phyloP scores from a whole-genome alignment of 2,797 vertebrate species.

The Eulemur rubriventer region DNA sequence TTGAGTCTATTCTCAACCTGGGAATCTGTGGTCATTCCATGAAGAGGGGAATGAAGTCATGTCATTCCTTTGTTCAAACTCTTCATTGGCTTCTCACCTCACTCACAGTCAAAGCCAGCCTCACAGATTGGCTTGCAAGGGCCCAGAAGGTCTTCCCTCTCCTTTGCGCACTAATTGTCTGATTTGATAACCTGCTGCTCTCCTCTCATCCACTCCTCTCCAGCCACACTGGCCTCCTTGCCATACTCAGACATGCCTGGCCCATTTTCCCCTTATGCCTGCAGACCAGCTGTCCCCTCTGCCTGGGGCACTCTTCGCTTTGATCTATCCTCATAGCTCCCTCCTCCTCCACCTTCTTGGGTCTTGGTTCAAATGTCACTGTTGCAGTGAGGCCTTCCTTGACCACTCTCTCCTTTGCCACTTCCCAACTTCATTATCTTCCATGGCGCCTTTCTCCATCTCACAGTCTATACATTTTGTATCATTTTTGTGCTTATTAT shows the following conservation, averaged over 20 bases:
- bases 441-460: not conserved
- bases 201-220: not conserved
- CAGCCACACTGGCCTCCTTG: not conserved
- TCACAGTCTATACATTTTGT: not conserved
- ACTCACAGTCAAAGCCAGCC: not conserved
- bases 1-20: not conserved
- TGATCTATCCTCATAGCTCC: not conserved
- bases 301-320: not conserved
- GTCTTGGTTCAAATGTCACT: not conserved
- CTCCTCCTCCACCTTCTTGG: not conserved
- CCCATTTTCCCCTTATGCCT: not conserved
- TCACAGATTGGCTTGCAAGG: not conserved
- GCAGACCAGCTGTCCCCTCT: not conserved
- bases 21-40: not conserved
- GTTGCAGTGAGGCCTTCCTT: not conserved
- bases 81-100: not conserved
- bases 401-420: not conserved
- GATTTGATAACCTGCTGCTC: fast-evolving
- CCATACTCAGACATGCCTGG: not conserved
- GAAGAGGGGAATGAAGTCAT: not conserved
- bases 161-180: not conserved
- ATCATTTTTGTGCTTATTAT: not conserved
- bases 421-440: not conserved
- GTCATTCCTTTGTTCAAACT: not conserved
- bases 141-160: not conserved